A percentile compares a stretch with the other conserved stretches of the same genome.
phyloP scores from a whole-genome alignment of 2,797 vertebrate species.

The Decapterus maruadsi region DNA sequence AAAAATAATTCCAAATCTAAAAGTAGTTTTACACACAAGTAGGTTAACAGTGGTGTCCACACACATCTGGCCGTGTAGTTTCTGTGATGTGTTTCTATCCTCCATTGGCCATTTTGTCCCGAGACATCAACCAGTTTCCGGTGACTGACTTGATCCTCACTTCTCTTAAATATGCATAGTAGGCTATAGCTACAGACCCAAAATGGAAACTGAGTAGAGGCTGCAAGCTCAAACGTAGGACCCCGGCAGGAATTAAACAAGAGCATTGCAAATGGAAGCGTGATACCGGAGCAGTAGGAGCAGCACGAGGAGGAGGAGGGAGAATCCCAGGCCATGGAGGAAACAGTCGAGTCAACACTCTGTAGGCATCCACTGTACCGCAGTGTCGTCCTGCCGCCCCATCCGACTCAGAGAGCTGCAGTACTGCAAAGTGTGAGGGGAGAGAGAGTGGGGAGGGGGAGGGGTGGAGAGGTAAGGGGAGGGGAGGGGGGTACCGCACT shows the following conservation, averaged over 20 bases:
- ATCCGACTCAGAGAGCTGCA: conserved; percentile 79
- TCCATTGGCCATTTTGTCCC: not conserved
- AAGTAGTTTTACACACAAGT: not conserved
- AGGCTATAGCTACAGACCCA: not conserved
- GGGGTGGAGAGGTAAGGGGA: not conserved
- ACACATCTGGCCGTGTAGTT: not conserved
- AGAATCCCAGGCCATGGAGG: conserved; percentile 53
- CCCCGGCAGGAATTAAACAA: not conserved
- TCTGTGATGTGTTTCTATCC: not conserved
- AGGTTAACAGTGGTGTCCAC: not conserved
- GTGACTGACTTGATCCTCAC: not conserved
- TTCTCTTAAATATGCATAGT: not conserved
- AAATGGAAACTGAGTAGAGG: conserved; percentile 4
- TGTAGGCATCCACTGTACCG: conserved; percentile 76
- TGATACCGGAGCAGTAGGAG: conserved; percentile 2
- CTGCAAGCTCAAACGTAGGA: not conserved
- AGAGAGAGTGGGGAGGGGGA: conserved; percentile 15
- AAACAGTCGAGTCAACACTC: conserved; percentile 82
- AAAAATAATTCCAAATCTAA: not conserved
- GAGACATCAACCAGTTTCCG: not conserved
- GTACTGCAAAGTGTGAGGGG: conserved; percentile 80
- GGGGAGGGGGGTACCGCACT: conserved; percentile 73
- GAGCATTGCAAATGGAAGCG: conserved; percentile 8
- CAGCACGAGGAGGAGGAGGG: not conserved
- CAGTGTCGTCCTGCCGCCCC: conserved; percentile 82